Conservation (phyloP, 2,888 invertebrate genomes). For the Erebia aethiops region DNA sequence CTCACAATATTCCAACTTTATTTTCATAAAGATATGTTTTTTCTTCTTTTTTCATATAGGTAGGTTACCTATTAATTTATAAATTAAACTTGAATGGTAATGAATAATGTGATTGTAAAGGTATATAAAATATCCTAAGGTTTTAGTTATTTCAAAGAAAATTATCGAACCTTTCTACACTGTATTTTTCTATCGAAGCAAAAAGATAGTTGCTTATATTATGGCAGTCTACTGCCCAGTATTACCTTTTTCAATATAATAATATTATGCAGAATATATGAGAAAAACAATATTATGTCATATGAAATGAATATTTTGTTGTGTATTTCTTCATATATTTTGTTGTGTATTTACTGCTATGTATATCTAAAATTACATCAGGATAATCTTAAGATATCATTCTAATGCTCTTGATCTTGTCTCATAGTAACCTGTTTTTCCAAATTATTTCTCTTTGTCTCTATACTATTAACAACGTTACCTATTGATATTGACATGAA, state of each 20-base stretch:
- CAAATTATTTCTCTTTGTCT: neutral
- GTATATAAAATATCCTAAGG: too few relatives aligned
- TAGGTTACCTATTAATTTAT: too few relatives aligned
- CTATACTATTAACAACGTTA: too few relatives aligned
- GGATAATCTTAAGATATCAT: neutral
- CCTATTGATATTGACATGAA: neutral
- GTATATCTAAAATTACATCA: neutral
- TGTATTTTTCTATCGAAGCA: neutral
- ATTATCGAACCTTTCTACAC: neutral
- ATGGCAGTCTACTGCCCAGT: conserved; percentile 1
- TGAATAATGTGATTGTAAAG: too few relatives aligned
- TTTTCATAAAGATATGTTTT: too few relatives aligned
- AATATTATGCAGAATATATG: neutral
- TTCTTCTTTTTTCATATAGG: too few relatives aligned
- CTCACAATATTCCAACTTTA: too few relatives aligned
- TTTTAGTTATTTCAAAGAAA: too few relatives aligned
- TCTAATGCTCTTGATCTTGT: neutral
- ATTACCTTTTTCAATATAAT: neutral
- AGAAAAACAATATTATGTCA: too few relatives aligned
- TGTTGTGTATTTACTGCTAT: neutral
- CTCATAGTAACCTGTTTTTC: neutral
- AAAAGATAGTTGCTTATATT: neutral
- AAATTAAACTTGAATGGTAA: too few relatives aligned
- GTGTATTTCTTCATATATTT: neutral
- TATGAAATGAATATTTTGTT: too few relatives aligned